Conservation (phyloP, 2,888 invertebrate species). For the Morinoia aosen region DNA sequence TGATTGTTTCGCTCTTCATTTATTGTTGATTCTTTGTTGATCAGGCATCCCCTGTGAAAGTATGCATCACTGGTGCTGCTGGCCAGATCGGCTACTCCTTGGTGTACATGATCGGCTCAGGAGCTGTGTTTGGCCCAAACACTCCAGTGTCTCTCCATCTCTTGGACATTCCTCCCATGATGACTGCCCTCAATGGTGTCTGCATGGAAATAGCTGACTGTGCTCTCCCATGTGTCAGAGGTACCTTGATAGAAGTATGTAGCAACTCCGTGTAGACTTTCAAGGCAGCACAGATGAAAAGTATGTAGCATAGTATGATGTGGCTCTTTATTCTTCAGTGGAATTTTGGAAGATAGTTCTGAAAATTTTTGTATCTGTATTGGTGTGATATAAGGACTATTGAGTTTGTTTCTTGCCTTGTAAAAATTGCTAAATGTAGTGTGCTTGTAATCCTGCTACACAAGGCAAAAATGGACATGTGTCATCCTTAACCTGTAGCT, state of each 20-base stretch:
- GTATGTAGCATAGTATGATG: constrained; percentile 70
- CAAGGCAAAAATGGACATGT: background rate
- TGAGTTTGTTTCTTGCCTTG: background rate
- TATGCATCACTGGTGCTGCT: constrained; percentile 97
- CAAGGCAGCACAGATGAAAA: constrained; percentile 89
- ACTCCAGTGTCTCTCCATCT: constrained; percentile 90
- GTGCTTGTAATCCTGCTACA: background rate
- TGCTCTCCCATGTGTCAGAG: constrained; percentile 82
- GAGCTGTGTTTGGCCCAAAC: constrained; percentile 92
- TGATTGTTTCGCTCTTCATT: background rate
- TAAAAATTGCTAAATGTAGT: background rate
- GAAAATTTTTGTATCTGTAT: background rate
- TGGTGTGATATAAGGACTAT: background rate
- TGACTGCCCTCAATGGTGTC: constrained; percentile 96
- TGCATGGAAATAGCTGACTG: constrained; percentile 98
- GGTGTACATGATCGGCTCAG: constrained; percentile 93
- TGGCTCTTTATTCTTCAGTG: background rate
- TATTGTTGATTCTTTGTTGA: background rate
- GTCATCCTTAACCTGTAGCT: background rate
- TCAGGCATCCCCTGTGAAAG: constrained; percentile 80
- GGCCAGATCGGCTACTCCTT: constrained; percentile 99
- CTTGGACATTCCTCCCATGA: constrained; percentile 95
- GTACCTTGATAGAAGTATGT: constrained; percentile 79
- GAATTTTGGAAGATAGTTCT: background rate
- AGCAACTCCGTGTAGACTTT: constrained; percentile 73